Evolutionary conservation across 2,888 invertebrate species (phyloP), one percentile per base, ranked within the genome.

Genomic region (Zonitis immaculata): DNA sequence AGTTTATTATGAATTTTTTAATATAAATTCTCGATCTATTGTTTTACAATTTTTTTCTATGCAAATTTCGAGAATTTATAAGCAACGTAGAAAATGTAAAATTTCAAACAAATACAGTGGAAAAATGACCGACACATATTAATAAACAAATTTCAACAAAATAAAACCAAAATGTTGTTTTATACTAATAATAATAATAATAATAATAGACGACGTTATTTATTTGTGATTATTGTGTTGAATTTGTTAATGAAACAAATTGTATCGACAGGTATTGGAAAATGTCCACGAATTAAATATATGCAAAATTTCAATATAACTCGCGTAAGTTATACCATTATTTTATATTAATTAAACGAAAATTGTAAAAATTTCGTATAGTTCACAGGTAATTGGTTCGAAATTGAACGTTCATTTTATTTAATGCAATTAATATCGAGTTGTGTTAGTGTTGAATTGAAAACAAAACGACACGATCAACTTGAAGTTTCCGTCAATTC

Each of bases 391-490:
- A 79, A 78, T 30, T 89, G 88, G 89, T 87, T 81, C 68, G 88
- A 89, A 74, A 84, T 89, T 51, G 88, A 89, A 72, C 78, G 88
- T 42, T 86, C 88, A 0, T 89, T 89, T 75, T 87, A 88, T 72
- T 72, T 88, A 55, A 83, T 87, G 67, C 88, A 89, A 76, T 76
- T 88, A 42, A 78, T 85, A 1, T 80, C 85, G 8, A 85, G 85
- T 63, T 89, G 88, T 73, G 86, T 86, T 1, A 80, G 81, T 59
- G 73, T 89, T 30, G 79, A 83, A 64, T 79, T 88, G 57, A 71
- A 76, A n/a, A 68, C 79, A 55, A 80, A 78, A 65, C 73, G 78
- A 0, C 77, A 78, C 51, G 80, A 80, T 51, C 78, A 78, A 56
- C 64, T 86, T 35, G 79, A 83, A 66, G 82, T 88, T 57, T 78